A percentile compares a stretch with the other conserved stretches of the same genome.
Evolutionary conservation across 2,888 invertebrate genomes (phyloP).

Genomic region (Trichopoda pennipes): DNA sequence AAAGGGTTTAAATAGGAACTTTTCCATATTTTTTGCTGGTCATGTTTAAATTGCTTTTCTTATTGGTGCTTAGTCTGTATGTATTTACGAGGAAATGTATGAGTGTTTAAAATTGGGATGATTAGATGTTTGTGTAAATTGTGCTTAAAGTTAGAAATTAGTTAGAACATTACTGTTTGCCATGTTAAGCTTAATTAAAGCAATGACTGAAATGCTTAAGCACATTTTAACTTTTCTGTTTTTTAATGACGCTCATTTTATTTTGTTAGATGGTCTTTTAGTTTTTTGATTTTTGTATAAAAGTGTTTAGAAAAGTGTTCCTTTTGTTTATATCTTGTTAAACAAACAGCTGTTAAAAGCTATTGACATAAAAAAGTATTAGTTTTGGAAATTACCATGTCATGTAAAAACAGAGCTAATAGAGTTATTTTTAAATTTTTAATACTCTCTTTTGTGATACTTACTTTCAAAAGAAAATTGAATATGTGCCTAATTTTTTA

Average conservation of each 20-base stretch:
- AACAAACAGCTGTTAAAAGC: too few species aligned
- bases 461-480: too few species aligned
- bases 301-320: too few species aligned
- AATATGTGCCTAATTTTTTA: too few species aligned
- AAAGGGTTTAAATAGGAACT: slow-evolving; percentile 35
- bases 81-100: not conserved
- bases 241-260: not conserved
- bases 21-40: not conserved
- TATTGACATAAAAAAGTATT: too few species aligned
- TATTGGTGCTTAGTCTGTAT: not conserved
- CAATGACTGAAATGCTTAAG: slow-evolving; percentile 69
- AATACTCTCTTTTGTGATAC: too few species aligned
- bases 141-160: slow-evolving; percentile 15
- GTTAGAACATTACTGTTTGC: slow-evolving; percentile 47
- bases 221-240: slow-evolving; percentile 22
- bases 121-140: not conserved
- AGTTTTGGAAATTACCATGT: too few species aligned
- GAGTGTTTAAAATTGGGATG: not conserved
- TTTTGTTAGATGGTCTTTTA: not conserved
- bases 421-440: too few species aligned
- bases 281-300: not conserved
- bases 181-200: slow-evolving; percentile 76
- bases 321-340: too few species aligned
- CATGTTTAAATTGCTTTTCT: slow-evolving; percentile 35
- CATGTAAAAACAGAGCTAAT: too few species aligned